phyloP scores from a whole-genome alignment of 2,797 vertebrate genomes.

The Oreochromis mossambicus region DNA sequence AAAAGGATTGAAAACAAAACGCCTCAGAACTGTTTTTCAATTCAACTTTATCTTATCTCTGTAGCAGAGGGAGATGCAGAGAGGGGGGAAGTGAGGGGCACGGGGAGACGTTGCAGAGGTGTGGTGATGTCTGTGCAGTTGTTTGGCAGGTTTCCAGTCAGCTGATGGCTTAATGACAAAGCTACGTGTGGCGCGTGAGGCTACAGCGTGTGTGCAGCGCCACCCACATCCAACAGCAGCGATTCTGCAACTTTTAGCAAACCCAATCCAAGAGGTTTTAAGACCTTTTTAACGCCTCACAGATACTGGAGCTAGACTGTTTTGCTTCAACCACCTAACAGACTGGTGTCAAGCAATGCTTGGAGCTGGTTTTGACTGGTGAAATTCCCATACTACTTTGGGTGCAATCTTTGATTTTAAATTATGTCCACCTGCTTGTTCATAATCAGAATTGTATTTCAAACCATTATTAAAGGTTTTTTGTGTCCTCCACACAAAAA shows the following conservation, averaged over 20 bases:
- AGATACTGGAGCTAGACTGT: neutral
- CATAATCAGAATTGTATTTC: neutral
- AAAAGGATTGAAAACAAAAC: neutral
- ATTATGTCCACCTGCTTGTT: neutral
- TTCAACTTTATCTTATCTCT: conserved; percentile 8
- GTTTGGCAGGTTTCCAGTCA: conserved; percentile 14
- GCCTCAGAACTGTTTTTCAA: neutral
- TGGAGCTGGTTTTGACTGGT: neutral
- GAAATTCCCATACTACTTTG: neutral
- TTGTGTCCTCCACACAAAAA: neutral
- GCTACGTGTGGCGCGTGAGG: conserved; percentile 37
- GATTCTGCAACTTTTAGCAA: neutral
- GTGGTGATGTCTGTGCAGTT: neutral
- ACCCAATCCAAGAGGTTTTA: neutral
- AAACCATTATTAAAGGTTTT: neutral
- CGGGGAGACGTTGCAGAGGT: neutral
- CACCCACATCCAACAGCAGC: neutral
- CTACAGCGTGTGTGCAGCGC: neutral
- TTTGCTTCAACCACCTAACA: neutral
- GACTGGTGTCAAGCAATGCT: neutral
- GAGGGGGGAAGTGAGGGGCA: neutral
- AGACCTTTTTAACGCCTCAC: neutral
- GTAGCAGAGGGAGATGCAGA: too few species aligned
- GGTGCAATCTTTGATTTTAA: neutral
- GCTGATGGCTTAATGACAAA: conserved; percentile 32